Percentiles rank a stretch among this genome's conserved stretches.
Conservation (phyloP, 2,888 invertebrate species). For the Trilocha varians region DNA sequence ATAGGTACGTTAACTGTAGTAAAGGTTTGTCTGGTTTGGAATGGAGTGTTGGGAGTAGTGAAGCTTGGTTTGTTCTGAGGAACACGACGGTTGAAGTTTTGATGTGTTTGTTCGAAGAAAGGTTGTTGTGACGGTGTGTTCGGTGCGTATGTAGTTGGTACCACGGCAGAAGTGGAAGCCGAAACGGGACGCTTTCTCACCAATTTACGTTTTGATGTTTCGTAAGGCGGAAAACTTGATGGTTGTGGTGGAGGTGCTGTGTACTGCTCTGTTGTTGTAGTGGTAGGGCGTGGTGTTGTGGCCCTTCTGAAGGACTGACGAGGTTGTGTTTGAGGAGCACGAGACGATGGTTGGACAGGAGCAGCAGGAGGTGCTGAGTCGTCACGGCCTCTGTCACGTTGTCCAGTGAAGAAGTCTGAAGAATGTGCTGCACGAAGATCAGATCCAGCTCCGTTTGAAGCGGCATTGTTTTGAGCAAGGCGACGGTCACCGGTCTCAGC, state of each 20-base stretch:
- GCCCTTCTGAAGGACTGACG: constrained; percentile 48
- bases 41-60: constrained; percentile 43
- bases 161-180: constrained; percentile 35
- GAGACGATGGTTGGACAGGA: constrained; percentile 23
- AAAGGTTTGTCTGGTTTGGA: constrained; percentile 37
- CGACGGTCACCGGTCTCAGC: constrained; percentile 77
- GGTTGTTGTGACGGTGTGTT: constrained; percentile 29
- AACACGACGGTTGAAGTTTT: constrained; percentile 32
- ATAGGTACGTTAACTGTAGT: constrained; percentile 14
- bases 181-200: constrained; percentile 56
- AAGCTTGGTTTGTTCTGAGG: constrained; percentile 30
- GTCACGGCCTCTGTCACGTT: constrained; percentile 60
- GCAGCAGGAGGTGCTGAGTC: constrained; percentile 30
- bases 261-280: constrained; percentile 31
- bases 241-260: constrained; percentile 32
- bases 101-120: constrained; percentile 30
- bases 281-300: constrained; percentile 51
- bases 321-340: constrained; percentile 23
- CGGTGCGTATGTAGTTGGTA: constrained; percentile 32
- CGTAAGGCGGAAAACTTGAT: constrained; percentile 34
- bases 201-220: constrained; percentile 50
- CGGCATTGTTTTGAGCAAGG: constrained; percentile 38
- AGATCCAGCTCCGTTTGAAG: constrained; percentile 49
- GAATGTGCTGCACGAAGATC: constrained; percentile 82
- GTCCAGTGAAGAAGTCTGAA: constrained; percentile 81